Evolutionary conservation across 2,888 invertebrate species (phyloP).

Genomic region (Horisme vitalbata): DNA sequence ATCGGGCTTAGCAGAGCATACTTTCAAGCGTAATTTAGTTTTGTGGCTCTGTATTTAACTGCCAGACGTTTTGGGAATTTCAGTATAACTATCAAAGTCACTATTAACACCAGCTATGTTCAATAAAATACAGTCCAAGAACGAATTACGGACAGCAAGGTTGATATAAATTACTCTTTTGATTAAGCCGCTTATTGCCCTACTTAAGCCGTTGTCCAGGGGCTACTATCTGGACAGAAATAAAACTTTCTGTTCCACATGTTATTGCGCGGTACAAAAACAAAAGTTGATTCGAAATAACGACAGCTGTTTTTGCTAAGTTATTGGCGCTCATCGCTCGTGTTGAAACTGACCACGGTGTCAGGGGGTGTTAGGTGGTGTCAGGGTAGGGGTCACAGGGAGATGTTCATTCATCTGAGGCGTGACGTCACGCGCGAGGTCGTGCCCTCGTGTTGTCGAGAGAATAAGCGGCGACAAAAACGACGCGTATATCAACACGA

Average conservation of each 20-base stretch:
- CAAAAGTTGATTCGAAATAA: constrained; percentile 35
- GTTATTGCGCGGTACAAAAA: not conserved
- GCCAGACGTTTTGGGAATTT: constrained; percentile 10
- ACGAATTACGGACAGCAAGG: too few relatives aligned
- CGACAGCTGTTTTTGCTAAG: constrained; percentile 59
- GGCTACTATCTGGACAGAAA: too few relatives aligned
- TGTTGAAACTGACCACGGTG: constrained; percentile 56
- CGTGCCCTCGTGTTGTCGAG: constrained; percentile 62
- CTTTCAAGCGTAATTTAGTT: constrained; percentile 21
- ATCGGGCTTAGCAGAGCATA: constrained; percentile 23
- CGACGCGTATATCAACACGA: constrained; percentile 47
- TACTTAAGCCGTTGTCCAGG: too few relatives aligned
- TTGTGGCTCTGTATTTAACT: constrained; percentile 19
- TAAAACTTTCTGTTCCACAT: not conserved
- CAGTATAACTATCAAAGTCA: not conserved
- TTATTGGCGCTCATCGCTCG: constrained; percentile 57
- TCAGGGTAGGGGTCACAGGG: constrained; percentile 42
- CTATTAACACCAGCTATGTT: not conserved
- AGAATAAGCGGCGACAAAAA: constrained; percentile 53
- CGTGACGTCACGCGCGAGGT: constrained; percentile 74
- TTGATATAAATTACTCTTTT: too few relatives aligned
- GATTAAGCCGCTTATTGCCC: too few relatives aligned
- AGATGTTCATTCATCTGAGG: constrained; percentile 74
- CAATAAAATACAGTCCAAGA: not conserved
- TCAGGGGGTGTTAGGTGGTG: constrained; percentile 36